Conservation (phyloP, 2,113 vertebrate genomes). For the Toxostoma redivivum region DNA sequence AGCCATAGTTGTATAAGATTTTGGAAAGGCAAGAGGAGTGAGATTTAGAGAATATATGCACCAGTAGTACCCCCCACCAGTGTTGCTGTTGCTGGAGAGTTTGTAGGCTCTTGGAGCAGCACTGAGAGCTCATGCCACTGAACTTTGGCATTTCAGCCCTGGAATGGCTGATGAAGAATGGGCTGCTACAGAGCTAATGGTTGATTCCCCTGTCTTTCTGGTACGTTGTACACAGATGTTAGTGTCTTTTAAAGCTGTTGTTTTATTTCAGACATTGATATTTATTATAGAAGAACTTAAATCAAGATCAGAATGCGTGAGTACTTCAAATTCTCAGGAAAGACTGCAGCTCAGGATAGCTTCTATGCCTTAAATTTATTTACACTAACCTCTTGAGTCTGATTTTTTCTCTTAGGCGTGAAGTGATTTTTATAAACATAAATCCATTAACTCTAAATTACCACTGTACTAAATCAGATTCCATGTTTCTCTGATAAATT, state of each 20-base stretch:
- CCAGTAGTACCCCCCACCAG: background rate
- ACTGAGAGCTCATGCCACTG: background rate
- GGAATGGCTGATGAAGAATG: background rate
- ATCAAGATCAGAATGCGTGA: background rate
- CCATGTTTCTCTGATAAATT: background rate
- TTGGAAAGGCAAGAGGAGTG: background rate
- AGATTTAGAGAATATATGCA: background rate
- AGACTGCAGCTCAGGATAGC: background rate
- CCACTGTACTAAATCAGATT: background rate
- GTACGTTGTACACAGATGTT: background rate
- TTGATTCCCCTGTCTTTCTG: background rate
- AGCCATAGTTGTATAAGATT: background rate
- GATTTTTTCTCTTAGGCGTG: background rate
- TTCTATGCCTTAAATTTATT: background rate
- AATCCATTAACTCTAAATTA: background rate
- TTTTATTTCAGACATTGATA: background rate
- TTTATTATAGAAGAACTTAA: background rate
- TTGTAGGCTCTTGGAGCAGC: background rate
- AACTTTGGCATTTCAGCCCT: background rate
- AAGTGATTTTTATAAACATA: constrained; percentile 8
- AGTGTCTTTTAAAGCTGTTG: background rate
- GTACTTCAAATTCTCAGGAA: background rate
- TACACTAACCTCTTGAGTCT: background rate
- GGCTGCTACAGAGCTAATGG: background rate
- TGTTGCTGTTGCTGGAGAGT: background rate